Evolutionary conservation across 2,113 vertebrate genomes (phyloP).

Genomic region (Passer domesticus): DNA sequence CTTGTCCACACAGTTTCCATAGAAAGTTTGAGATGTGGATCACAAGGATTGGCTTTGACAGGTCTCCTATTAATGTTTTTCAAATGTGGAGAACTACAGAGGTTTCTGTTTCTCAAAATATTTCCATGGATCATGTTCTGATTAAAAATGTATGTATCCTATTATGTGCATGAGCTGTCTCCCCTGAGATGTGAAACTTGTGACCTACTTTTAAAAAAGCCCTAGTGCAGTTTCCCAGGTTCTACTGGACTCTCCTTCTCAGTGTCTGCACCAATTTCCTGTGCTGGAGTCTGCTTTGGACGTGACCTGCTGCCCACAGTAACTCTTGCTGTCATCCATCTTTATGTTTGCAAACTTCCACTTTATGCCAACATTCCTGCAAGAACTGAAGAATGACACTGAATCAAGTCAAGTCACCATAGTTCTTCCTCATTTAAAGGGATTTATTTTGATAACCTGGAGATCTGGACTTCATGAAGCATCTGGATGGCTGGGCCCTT

Average conservation of each 20-base stretch:
- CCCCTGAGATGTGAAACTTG: neutral
- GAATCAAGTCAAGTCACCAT: neutral
- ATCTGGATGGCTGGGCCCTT: neutral
- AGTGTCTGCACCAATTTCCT: neutral
- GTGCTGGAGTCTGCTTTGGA: neutral
- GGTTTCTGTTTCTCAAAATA: neutral
- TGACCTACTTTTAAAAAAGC: neutral
- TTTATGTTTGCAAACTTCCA: neutral
- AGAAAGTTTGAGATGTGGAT: neutral
- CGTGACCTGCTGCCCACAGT: neutral
- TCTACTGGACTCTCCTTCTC: neutral
- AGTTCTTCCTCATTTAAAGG: neutral
- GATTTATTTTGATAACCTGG: neutral
- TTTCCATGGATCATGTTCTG: neutral
- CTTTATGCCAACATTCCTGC: neutral
- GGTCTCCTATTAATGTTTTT: neutral
- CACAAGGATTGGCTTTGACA: neutral
- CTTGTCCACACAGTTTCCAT: neutral
- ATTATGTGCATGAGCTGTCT: neutral
- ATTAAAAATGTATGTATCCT: conserved; percentile 26
- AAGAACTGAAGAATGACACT: neutral
- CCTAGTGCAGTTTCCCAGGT: neutral
- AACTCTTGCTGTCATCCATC: neutral
- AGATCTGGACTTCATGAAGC: neutral
- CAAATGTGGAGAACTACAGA: neutral